Conservation (phyloP, 2,888 invertebrate genomes). For the Nomada ruficornis region DNA sequence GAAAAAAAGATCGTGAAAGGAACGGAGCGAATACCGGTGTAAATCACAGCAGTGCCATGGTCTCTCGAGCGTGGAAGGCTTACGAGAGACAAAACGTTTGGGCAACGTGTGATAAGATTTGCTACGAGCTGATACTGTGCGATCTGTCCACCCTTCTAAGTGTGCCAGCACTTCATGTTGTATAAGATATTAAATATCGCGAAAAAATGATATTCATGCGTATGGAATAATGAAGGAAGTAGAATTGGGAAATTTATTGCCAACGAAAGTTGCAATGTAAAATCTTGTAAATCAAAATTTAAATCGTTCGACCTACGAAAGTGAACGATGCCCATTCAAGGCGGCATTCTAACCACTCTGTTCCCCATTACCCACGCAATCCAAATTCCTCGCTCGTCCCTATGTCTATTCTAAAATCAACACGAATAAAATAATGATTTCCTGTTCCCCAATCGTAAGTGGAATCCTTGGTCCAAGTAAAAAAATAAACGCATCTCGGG, state of each 20-base stretch:
- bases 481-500: slow-evolving; percentile 24
- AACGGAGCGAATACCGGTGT: slow-evolving; percentile 11
- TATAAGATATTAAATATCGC: too few species aligned
- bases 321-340: background rate
- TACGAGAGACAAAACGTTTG: slow-evolving; percentile 21
- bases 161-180: too few species aligned
- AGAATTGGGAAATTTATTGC: too few species aligned
- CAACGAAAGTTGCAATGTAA: too few species aligned
- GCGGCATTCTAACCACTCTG: background rate
- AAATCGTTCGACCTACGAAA: background rate
- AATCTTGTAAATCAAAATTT: too few species aligned
- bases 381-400: background rate
- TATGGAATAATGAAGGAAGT: too few species aligned
- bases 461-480: slow-evolving; percentile 16
- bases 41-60: slow-evolving; percentile 32
- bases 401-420: slow-evolving; percentile 31
- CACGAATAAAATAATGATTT: slow-evolving; percentile 47
- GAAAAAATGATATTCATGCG: too few species aligned
- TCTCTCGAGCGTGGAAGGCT: slow-evolving; percentile 7
- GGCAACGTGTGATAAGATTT: slow-evolving; percentile 44
- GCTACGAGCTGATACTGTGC: slow-evolving; percentile 17
- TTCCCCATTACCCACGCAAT: background rate
- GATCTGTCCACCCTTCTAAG: slow-evolving; percentile 7
- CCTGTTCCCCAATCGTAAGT: slow-evolving; percentile 46
- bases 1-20: slow-evolving; percentile 3